Evolutionary conservation across 2,113 vertebrate genomes (phyloP).

Genomic region (Enhydra lutris): DNA sequence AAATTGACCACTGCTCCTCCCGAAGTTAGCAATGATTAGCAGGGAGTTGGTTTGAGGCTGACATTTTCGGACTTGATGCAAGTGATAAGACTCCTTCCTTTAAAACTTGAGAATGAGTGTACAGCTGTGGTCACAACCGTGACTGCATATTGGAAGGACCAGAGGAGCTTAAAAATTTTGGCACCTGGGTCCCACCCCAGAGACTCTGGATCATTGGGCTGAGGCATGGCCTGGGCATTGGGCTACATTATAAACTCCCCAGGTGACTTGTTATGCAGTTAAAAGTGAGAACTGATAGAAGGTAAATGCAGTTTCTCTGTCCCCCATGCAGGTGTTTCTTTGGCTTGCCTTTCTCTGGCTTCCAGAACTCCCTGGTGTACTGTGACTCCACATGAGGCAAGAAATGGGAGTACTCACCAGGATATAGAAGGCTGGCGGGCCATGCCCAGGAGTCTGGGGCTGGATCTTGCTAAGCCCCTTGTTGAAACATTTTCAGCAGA

Average conservation of each 20-base stretch:
- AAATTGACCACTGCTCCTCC: background rate
- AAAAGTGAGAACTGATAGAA: background rate
- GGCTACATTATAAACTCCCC: background rate
- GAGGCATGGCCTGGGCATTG: too few relatives aligned
- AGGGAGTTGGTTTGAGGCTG: background rate
- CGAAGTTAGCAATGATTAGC: background rate
- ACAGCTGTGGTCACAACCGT: background rate
- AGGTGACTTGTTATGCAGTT: background rate
- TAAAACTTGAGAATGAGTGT: background rate
- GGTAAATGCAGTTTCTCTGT: background rate
- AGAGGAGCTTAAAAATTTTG: background rate
- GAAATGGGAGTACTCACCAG: background rate
- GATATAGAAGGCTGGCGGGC: background rate
- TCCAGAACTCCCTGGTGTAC: accelerated
- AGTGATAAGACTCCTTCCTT: background rate
- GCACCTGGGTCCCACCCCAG: background rate
- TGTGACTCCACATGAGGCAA: background rate
- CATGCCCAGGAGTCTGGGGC: background rate
- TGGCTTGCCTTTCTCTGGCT: background rate
- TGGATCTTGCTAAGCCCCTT: background rate
- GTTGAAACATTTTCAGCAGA: background rate
- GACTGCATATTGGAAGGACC: background rate
- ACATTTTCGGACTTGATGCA: background rate
- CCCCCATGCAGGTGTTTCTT: background rate
- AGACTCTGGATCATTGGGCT: background rate